A percentile compares a stretch with the other conserved stretches of the same genome.
Conservation (phyloP, 2,797 vertebrate genomes). For the Valencia hispanica region DNA sequence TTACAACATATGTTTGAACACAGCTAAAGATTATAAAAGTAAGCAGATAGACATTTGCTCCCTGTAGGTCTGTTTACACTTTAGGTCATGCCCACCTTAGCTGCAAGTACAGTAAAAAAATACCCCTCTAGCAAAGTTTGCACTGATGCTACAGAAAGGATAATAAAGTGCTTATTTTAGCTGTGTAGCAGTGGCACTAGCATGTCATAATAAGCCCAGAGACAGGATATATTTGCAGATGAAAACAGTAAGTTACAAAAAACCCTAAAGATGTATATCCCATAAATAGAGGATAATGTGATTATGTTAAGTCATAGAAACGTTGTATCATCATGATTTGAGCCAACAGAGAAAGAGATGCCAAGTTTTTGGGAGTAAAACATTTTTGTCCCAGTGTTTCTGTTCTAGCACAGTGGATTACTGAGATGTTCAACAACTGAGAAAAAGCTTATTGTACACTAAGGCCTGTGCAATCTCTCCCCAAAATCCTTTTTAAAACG, state of each 20-base stretch:
- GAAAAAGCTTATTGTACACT: not conserved
- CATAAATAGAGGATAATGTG: not conserved
- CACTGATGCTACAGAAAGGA: conserved; percentile 61
- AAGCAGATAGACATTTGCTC: conserved; percentile 38
- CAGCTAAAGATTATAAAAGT: conserved; percentile 42
- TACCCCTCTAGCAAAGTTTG: conserved; percentile 33
- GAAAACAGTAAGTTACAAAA: not conserved
- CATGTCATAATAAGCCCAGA: conserved; percentile 38
- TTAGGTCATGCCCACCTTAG: conserved; percentile 32
- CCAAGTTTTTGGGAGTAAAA: not conserved
- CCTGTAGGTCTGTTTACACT: conserved; percentile 25
- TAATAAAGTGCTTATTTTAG: conserved; percentile 75
- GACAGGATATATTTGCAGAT: conserved; percentile 56
- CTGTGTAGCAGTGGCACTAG: conserved; percentile 43
- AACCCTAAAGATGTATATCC: not conserved
- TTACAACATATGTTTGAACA: conserved; percentile 43
- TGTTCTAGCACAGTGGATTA: not conserved
- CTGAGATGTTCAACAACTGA: not conserved
- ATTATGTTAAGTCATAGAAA: not conserved
- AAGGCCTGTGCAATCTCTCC: not conserved
- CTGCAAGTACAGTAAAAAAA: conserved; percentile 31
- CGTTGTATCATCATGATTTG: not conserved
- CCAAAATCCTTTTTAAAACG: no score
- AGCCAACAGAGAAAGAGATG: not conserved
- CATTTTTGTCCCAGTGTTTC: not conserved